Percentiles rank a stretch among this genome's conserved stretches.
Conservation (phyloP, 2,888 invertebrate genomes). For the Lomographa bimaculata region DNA sequence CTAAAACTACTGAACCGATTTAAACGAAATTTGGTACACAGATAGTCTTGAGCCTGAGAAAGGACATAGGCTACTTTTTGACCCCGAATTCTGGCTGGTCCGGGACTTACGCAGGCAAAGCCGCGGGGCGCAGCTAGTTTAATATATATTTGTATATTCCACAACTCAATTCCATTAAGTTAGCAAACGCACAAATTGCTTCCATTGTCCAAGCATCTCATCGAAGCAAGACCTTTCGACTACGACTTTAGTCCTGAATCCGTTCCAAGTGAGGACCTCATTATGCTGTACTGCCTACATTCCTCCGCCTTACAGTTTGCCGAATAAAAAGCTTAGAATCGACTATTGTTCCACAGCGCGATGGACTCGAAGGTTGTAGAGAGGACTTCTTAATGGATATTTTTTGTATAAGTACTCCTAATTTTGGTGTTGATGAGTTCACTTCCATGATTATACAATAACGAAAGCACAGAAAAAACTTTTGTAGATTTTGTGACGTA, state of each 20-base stretch:
- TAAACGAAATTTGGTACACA: no score
- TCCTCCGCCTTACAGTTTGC: slow-evolving; percentile 64
- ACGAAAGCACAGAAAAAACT: slow-evolving; percentile 9
- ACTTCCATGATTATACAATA: slow-evolving; percentile 19
- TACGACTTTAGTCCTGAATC: slow-evolving; percentile 18
- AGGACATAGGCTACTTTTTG: no score
- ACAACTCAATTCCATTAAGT: no score
- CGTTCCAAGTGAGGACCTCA: slow-evolving; percentile 50
- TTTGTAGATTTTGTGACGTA: not conserved
- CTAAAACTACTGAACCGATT: no score
- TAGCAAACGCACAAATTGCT: no score
- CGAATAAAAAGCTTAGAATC: slow-evolving; percentile 65
- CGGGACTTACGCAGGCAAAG: no score
- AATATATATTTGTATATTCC: no score
- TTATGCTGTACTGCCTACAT: slow-evolving; percentile 80
- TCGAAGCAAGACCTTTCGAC: no score
- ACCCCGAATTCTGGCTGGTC: no score
- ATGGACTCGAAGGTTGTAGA: slow-evolving; percentile 32
- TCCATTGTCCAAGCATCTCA: no score
- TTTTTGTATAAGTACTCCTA: slow-evolving; percentile 27
- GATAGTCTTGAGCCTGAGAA: no score
- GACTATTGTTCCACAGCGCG: slow-evolving; percentile 60
- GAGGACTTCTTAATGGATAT: slow-evolving; percentile 31
- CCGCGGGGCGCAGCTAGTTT: no score
- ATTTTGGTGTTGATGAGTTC: slow-evolving; percentile 29